These are phyloP conservation scores for Luperina testacea DNA, from an alignment of 2,888 invertebrate species.

Conservation along the genomic window DNA sequence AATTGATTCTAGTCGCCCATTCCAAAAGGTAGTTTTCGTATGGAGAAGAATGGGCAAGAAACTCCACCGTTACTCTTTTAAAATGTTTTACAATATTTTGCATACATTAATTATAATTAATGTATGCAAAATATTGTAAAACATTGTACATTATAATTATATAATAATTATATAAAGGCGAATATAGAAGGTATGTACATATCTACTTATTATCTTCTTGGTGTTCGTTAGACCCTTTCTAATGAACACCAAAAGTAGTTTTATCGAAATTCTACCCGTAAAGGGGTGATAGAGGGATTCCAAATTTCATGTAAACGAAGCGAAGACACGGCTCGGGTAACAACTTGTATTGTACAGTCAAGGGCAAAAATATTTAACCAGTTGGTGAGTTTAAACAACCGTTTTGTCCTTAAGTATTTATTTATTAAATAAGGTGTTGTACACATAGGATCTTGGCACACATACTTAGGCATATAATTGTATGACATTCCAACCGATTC, in stretches of 20 bases:
- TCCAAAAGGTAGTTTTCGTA: no score
- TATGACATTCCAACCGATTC: neutral
- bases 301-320: neutral
- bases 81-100: no score
- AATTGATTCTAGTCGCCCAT: no score
- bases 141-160: no score
- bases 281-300: slow-evolving; percentile 5
- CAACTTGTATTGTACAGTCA: neutral
- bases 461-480: neutral
- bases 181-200: slow-evolving; percentile 5
- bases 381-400: neutral
- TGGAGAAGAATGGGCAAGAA: no score
- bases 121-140: no score
- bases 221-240: slow-evolving; percentile 15
- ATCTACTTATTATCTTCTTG: neutral
- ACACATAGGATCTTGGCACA: neutral
- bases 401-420: neutral
- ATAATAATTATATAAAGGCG: neutral
- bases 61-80: no score
- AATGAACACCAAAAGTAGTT: neutral
- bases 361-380: neutral
- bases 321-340: neutral
- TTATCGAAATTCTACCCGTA: slow-evolving; percentile 8
- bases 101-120: no score
- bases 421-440: neutral